phyloP scores from a whole-genome alignment of 2,888 invertebrate species.

The Rotaria magnacalcarata region DNA sequence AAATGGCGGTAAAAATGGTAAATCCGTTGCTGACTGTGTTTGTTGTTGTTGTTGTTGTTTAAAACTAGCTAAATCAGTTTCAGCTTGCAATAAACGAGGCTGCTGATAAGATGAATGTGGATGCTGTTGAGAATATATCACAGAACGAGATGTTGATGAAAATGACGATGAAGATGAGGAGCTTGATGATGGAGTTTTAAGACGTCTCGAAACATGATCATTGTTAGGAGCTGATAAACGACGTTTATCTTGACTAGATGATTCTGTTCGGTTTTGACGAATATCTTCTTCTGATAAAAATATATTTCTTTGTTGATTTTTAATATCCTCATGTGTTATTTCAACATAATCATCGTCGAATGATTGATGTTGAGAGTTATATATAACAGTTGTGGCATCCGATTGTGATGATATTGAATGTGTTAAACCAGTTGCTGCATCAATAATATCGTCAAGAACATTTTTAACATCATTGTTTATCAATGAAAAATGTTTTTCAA shows the following conservation, averaged over 20 bases:
- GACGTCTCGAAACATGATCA: background rate
- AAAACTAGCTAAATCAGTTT: conserved; percentile 17
- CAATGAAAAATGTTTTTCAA: background rate
- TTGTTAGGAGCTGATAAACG: background rate
- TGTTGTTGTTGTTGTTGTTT: background rate
- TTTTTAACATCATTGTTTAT: conserved; percentile 23
- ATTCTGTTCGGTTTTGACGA: background rate
- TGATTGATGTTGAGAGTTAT: background rate
- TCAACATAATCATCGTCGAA: background rate
- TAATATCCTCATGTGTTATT: background rate
- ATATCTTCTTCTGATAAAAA: background rate
- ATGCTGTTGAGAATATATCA: conserved; percentile 31
- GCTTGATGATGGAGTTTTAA: background rate
- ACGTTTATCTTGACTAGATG: conserved; percentile 14
- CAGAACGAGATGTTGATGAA: conserved; percentile 24
- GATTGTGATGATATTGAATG: conserved; percentile 4
- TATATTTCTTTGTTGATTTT: background rate
- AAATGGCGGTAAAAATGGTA: conserved; percentile 31
- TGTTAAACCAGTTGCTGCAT: background rate
- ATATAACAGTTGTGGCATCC: background rate
- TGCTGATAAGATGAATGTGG: background rate
- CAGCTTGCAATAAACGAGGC: background rate
- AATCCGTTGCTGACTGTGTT: conserved; percentile 15
- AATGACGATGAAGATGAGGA: conserved; percentile 15
- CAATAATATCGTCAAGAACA: conserved; percentile 20